phyloP scores from a whole-genome alignment of 2,113 vertebrate species.

The Sturnira hondurensis region DNA sequence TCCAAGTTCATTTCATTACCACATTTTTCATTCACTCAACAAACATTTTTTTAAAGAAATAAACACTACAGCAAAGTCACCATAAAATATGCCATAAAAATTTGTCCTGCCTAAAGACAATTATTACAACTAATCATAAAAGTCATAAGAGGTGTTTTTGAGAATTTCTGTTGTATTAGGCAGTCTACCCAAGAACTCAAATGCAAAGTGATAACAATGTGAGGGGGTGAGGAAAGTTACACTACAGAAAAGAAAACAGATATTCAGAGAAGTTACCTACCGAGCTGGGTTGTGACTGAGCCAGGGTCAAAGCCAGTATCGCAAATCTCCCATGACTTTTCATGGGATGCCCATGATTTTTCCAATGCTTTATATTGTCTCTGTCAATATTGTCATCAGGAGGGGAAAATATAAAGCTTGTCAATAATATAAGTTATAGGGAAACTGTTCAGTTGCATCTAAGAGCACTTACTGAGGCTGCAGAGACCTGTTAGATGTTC shows the following conservation, averaged over 20 bases:
- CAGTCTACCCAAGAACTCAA: background rate
- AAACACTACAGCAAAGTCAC: background rate
- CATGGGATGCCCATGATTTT: background rate
- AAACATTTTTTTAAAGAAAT: background rate
- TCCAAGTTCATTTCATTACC: background rate
- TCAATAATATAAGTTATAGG: background rate
- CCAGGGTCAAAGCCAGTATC: background rate
- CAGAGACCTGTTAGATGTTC: background rate
- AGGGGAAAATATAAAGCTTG: background rate
- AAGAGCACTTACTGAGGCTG: background rate
- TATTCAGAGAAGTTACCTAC: background rate
- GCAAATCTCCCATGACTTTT: background rate
- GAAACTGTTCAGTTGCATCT: background rate
- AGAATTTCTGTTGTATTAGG: background rate
- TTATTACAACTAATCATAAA: background rate
- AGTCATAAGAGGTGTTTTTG: background rate
- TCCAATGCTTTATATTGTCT: background rate
- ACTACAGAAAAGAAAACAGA: background rate
- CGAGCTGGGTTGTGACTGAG: background rate
- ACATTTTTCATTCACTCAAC: background rate
- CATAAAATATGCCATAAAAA: background rate
- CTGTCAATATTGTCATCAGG: background rate
- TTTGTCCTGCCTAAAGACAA: background rate
- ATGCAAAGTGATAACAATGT: background rate
- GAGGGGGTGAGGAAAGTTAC: background rate